Conservation (phyloP, 2,888 invertebrate species). For the Pseudolycoriella hygida region DNA sequence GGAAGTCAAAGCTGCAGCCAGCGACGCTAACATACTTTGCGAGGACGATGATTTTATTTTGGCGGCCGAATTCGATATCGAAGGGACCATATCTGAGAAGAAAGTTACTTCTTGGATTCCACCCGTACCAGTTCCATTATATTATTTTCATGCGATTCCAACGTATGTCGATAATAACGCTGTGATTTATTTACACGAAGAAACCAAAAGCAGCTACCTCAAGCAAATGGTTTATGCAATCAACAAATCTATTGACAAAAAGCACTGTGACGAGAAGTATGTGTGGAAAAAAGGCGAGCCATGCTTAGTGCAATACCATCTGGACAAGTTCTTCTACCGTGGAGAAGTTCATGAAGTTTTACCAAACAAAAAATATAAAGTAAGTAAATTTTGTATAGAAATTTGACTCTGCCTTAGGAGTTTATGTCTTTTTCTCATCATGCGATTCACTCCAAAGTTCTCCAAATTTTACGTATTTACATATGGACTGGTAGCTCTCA, state of each 20-base stretch:
- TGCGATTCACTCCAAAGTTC: too few species aligned
- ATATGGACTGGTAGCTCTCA: too few species aligned
- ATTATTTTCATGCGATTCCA: conserved; percentile 38
- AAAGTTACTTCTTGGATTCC: conserved; percentile 39
- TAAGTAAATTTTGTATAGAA: too few species aligned
- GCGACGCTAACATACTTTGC: background rate
- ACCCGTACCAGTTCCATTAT: conserved; percentile 31
- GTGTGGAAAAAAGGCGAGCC: conserved; percentile 43
- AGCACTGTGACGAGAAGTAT: conserved; percentile 23
- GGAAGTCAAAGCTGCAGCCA: background rate
- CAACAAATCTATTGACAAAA: conserved; percentile 29
- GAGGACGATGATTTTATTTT: too few species aligned
- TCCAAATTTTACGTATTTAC: too few species aligned
- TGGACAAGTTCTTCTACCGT: conserved; percentile 52
- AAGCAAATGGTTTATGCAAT: conserved; percentile 34
- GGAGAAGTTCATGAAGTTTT: conserved; percentile 17
- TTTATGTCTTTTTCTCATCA: too few species aligned
- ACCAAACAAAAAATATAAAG: too few species aligned
- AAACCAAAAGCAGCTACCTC: conserved; percentile 22
- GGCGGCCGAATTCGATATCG: too few species aligned
- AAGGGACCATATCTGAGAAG: background rate
- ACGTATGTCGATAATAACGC: conserved; percentile 44
- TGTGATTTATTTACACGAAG: conserved; percentile 27
- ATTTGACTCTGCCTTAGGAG: too few species aligned
- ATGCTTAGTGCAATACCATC: conserved; percentile 48